phyloP scores from a whole-genome alignment of 2,888 invertebrate genomes.

The Hydriomena furcata region DNA sequence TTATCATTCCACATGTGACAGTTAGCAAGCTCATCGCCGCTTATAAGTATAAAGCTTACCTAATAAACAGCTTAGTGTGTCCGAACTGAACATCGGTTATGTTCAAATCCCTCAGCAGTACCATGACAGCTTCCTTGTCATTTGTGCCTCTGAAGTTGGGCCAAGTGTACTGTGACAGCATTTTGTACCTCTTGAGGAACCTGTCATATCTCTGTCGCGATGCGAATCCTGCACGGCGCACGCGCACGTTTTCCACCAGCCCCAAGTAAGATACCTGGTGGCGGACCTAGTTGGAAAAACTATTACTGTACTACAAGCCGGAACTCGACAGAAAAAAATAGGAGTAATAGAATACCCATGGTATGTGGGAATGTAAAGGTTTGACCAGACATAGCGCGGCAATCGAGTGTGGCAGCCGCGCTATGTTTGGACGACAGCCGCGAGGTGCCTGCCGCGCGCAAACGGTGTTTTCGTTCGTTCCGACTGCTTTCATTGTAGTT shows the following conservation, averaged over 20 bases:
- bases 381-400: too few relatives aligned
- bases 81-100: slow-evolving; percentile 95
- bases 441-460: too few relatives aligned
- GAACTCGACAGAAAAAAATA: too few relatives aligned
- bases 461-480: too few relatives aligned
- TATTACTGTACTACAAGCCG: too few relatives aligned
- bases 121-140: slow-evolving; percentile 92
- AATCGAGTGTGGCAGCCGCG: too few relatives aligned
- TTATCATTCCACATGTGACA: too few relatives aligned
- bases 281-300: slow-evolving; percentile 61
- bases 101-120: slow-evolving; percentile 91
- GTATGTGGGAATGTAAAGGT: too few relatives aligned
- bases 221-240: slow-evolving; percentile 98
- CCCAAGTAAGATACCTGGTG: slow-evolving; percentile 95
- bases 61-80: slow-evolving; percentile 97
- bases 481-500: too few relatives aligned
- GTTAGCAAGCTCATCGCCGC: too few relatives aligned
- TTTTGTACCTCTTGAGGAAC: slow-evolving; percentile 97
- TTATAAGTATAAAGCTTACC: slow-evolving; percentile 70
- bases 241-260: slow-evolving; percentile 96
- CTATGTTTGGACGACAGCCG: too few relatives aligned
- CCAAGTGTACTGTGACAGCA: slow-evolving; percentile 98
- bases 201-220: slow-evolving; percentile 96
- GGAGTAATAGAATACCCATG: too few relatives aligned
- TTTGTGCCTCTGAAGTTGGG: slow-evolving; percentile 93